Evolutionary conservation across 2,113 vertebrate species (phyloP).

Genomic region (Bubo scandiacus): DNA sequence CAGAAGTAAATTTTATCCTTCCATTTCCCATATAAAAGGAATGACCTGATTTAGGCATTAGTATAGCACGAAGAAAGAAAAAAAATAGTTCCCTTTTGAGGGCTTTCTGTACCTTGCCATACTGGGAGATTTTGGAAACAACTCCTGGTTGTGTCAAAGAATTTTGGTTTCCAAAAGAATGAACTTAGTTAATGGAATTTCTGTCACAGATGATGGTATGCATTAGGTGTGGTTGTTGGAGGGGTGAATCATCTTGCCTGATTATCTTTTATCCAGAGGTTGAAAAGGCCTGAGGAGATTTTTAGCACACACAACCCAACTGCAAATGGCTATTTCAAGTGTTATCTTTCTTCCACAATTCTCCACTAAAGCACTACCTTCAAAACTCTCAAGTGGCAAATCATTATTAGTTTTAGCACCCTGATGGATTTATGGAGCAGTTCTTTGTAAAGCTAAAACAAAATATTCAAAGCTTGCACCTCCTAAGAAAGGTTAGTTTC

Average conservation of each 20-base stretch:
- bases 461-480: neutral
- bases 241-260: neutral
- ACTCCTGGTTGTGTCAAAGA: neutral
- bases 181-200: neutral
- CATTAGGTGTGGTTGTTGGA: neutral
- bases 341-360: neutral
- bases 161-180: neutral
- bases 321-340: neutral
- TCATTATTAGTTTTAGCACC: neutral
- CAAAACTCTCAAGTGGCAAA: neutral
- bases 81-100: neutral
- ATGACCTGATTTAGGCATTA: neutral
- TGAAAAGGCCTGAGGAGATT: neutral
- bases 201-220: neutral
- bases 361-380: neutral
- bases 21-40: neutral
- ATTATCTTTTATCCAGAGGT: neutral
- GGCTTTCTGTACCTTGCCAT: neutral
- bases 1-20: neutral
- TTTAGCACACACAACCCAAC: neutral
- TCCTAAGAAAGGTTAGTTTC: neutral
- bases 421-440: neutral
- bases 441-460: neutral
- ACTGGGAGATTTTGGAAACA: neutral
- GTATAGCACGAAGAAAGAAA: neutral